Evolutionary conservation across 2,797 vertebrate species (phyloP), one percentile per base, ranked within the genome.

Genomic region (Artibeus lituratus): DNA sequence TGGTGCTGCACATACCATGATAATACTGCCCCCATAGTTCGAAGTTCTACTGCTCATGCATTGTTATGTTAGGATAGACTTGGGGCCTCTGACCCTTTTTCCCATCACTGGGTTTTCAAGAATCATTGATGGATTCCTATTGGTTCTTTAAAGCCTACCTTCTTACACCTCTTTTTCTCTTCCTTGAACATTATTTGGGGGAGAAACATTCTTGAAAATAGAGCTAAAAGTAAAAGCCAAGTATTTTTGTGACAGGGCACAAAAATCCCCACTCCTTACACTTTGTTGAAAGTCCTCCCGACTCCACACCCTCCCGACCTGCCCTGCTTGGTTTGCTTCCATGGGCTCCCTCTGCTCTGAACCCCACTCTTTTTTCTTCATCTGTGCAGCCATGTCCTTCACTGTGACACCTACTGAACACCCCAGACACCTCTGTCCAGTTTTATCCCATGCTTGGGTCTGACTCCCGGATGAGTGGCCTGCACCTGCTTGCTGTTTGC

Each of bases 121-220:
- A 91, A 8, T 21, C 44, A 69, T 35, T 74, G 29, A 26, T 65
- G 5, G 26, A 57, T 69, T 80, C 21, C 69, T n/a, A 3, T 5
- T 77, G 16, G 8, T 51, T 62, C 55, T 87, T 90, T 18, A 59
- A 91, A 44, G 1, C 19, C 12, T 37, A 49, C 3, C 15, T 37
- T 91, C 57, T 62, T 26, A 15, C 1, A n/a, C 6, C 35, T 29
- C 35, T 35, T 29, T 80, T 87, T 73, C 81, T 37, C 55, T 82
- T 59, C 12, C 67, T 69, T 95, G 81, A 74, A 29, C 18, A 15
- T 82, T 69, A 37, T 92, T 86, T 87, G 59, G 37, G 78, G 59
- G 55, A 37, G 12, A 70, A 18, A 55, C 9, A 62, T 2, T 72
- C 80, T 67, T 73, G 47, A 69, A 72, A 47, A 73, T 44, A 6